Evolutionary conservation across 2,113 vertebrate genomes (phyloP), one percentile per base, ranked within the genome.

Genomic region (Pterocles burchelli): DNA sequence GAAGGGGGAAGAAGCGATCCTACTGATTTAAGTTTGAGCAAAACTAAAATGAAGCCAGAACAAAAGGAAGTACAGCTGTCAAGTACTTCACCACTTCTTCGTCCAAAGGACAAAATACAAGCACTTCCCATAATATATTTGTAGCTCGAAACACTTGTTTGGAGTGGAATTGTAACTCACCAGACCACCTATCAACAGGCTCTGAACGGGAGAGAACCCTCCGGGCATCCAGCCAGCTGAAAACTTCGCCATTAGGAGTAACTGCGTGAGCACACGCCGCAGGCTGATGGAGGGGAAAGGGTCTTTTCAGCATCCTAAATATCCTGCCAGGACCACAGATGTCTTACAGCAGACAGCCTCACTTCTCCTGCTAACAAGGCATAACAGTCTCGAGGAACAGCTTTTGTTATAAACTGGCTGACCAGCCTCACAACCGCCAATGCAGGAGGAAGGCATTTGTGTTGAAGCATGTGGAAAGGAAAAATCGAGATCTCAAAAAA

Each of bases 221-320:
- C 58, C 29, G 82, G 65, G 49, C 74, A 46, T 0, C 10, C 62
- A 24, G 45, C 13, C 88, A 85, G 71, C 34, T 3, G 16, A 4
- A 21, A 1, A 62, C 16, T 4, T 49, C 12, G 4, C 49, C 73
- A 7, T 4, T 1, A 34, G 49, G 1, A 57, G 12, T 0, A 17
- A 22, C 17, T 8, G 43, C 28, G 6, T 3, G 10, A 36, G 45
- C 49, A 21, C 20, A 13, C 20, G 6, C 13, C 49, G 3, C 54
- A 43, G 51, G 1, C 63, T 54, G 25, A 13, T 2, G 17, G 7
- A 45, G 57, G n/a, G 29, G 36, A 36, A 22, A 2, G 22, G 49
- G 22, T 13, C 72, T 65, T 7, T 6, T 3, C 72, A n/a, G 38
- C 7, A 1, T n/a, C 5, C n/a, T 13, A 2, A 29, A 2, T 5